Conservation (phyloP, 2,113 vertebrate genomes). For the Amblyornis subalaris region DNA sequence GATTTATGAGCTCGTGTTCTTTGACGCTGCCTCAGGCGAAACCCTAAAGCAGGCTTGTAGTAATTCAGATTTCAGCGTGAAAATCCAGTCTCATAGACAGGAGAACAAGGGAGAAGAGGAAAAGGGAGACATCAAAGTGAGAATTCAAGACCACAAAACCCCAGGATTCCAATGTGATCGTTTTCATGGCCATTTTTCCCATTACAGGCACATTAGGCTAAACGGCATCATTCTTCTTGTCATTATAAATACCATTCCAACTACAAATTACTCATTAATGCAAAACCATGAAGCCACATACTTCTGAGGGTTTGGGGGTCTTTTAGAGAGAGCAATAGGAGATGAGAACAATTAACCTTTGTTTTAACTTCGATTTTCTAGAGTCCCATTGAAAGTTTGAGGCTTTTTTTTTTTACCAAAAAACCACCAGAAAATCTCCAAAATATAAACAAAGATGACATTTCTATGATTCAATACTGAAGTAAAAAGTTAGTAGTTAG, state of each 20-base stretch:
- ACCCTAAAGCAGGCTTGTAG: background rate
- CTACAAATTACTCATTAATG: background rate
- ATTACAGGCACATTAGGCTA: background rate
- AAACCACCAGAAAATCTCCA: background rate
- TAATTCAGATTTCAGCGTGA: background rate
- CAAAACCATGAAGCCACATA: background rate
- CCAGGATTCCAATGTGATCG: background rate
- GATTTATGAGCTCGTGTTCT: background rate
- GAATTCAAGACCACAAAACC: background rate
- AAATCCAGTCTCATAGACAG: background rate
- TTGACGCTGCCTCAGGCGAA: background rate
- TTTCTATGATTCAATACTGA: background rate
- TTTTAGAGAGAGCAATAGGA: background rate
- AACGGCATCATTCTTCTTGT: background rate
- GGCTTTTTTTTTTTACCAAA: background rate
- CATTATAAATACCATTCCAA: background rate
- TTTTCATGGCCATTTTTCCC: background rate
- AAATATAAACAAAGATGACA: background rate
- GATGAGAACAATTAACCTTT: background rate
- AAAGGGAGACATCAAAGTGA: background rate
- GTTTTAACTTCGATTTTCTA: background rate
- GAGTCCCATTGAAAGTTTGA: background rate
- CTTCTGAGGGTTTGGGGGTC: background rate
- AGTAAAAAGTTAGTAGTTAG: background rate
- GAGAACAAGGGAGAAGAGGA: rapidly evolving